Evolutionary conservation across 2,797 vertebrate genomes (phyloP).

Genomic region (Acestrorhynchus altus): DNA sequence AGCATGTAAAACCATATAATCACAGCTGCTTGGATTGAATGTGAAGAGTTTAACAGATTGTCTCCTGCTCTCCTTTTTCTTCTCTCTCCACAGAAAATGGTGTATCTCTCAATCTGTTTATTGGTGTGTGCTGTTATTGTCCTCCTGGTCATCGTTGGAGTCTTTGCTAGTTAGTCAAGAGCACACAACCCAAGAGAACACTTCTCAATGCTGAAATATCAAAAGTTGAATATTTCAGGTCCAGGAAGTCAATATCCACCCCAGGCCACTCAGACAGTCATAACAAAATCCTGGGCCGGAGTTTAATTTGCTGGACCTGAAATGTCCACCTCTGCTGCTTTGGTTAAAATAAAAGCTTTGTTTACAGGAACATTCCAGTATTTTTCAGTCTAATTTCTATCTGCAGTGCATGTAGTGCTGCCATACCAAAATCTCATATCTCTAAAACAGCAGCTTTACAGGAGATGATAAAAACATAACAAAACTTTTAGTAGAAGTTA

Average conservation of each 20-base stretch:
- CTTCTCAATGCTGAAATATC: too few species aligned
- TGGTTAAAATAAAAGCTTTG: background rate
- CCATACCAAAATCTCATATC: too few species aligned
- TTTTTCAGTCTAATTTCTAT: background rate
- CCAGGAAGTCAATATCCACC: too few species aligned
- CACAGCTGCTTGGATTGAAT: background rate
- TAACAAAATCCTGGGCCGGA: too few species aligned
- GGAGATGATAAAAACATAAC: too few species aligned
- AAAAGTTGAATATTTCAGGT: too few species aligned
- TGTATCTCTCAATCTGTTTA: conserved; percentile 83
- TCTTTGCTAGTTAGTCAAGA: conserved; percentile 50
- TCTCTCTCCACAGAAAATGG: conserved; percentile 77
- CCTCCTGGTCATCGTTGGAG: conserved; percentile 81
- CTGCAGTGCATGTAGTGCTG: background rate
- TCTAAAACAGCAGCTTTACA: too few species aligned
- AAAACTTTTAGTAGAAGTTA: too few species aligned
- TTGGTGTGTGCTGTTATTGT: conserved; percentile 80
- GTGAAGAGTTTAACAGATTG: background rate
- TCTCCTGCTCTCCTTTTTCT: background rate
- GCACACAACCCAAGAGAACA: background rate
- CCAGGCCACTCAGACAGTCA: too few species aligned
- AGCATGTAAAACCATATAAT: background rate
- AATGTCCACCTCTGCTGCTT: too few species aligned
- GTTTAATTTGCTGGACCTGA: too few species aligned
- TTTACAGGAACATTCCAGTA: background rate